Conservation (phyloP, 2,113 vertebrate genomes). For the Macrotus californicus region DNA sequence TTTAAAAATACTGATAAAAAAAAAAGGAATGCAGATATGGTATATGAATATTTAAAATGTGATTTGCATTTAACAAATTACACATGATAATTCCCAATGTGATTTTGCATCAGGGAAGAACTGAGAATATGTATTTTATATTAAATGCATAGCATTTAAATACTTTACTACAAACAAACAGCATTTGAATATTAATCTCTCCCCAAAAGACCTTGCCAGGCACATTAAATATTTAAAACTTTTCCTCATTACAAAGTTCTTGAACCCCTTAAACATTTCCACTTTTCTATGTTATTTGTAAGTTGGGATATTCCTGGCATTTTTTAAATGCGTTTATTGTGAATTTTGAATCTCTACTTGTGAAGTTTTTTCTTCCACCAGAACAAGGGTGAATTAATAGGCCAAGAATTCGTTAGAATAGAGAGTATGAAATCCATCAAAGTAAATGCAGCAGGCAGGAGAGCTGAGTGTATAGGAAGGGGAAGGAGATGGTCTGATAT, state of each 20-base stretch:
- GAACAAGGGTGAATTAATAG: not conserved
- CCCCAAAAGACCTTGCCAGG: constrained; percentile 49
- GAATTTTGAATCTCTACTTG: not conserved
- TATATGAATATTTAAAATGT: constrained; percentile 71
- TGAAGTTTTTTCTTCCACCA: not conserved
- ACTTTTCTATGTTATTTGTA: constrained; percentile 29
- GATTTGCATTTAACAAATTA: constrained; percentile 73
- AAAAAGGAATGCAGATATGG: constrained; percentile 61
- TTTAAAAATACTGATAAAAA: constrained; percentile 55
- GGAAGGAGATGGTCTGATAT: not conserved
- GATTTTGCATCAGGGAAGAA: constrained; percentile 58
- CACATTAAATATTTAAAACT: constrained; percentile 67
- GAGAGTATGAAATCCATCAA: not conserved
- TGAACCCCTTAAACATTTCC: constrained; percentile 1
- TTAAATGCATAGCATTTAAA: constrained; percentile 72
- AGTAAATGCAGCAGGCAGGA: not conserved
- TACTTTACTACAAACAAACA: constrained; percentile 72
- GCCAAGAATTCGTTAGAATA: not conserved
- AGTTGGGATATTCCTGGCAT: not conserved
- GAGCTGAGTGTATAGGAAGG: not conserved
- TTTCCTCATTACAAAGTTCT: constrained; percentile 44
- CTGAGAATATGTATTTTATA: constrained; percentile 68
- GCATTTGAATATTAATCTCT: constrained; percentile 66
- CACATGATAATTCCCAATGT: constrained; percentile 63
- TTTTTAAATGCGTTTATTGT: not conserved